phyloP scores from a whole-genome alignment of 2,797 vertebrate species.

The Tachyglossus aculeatus region DNA sequence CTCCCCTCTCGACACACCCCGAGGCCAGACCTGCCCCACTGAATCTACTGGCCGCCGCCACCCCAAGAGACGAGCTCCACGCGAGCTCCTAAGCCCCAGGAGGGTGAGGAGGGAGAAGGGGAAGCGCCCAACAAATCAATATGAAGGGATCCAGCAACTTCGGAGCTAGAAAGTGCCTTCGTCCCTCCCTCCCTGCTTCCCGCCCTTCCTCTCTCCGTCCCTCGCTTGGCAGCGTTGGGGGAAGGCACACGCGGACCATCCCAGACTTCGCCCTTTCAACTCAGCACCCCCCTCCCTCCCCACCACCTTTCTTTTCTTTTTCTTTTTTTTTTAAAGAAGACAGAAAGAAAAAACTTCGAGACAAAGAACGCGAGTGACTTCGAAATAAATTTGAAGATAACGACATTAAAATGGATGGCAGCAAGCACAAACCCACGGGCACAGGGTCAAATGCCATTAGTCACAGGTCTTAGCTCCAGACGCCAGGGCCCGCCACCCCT shows the following conservation, averaged over 20 bases:
- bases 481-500: constrained; percentile 53
- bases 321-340: constrained; percentile 11
- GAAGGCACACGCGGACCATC: constrained; percentile 2
- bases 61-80: too few relatives aligned
- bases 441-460: constrained; percentile 85
- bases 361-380: constrained; percentile 63
- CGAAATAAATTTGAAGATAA: constrained; percentile 79
- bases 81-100: too few relatives aligned
- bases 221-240: too few relatives aligned
- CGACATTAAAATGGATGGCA: constrained; percentile 77
- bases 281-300: neutral
- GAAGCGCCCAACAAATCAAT: too few relatives aligned
- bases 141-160: too few relatives aligned
- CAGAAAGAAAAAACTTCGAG: neutral
- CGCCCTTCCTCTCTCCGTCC: neutral
- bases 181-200: neutral
- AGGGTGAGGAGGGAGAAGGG: too few relatives aligned
- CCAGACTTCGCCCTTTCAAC: neutral
- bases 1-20: too few relatives aligned
- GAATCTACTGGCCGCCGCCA: too few relatives aligned
- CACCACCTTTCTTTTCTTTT: too few relatives aligned
- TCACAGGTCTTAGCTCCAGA: constrained; percentile 81
- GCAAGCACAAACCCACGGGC: constrained; percentile 71
- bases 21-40: too few relatives aligned
- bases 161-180: neutral